Evolutionary conservation across 2,888 invertebrate genomes (phyloP), one percentile per base, ranked within the genome.

Genomic region (Ephialtes manifestator): DNA sequence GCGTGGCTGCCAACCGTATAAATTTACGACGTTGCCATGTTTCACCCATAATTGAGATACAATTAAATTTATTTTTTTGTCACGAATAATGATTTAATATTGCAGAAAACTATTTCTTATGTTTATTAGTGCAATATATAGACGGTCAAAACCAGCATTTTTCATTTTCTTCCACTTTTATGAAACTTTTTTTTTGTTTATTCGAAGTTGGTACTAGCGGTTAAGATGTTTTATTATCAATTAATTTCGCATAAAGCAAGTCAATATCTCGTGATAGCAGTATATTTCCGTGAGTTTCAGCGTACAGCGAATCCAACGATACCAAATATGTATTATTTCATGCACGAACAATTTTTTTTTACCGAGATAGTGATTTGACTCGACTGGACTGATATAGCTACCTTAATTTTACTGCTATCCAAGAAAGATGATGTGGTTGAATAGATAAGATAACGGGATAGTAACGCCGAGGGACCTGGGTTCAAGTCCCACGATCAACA

Each of bases 331-430:
- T 48, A 48, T 48, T 48, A 1, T 11, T 48, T 48, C 48, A 4
- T 48, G 48, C 15, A 15, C 48, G 48, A 48, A 48, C 48, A 48
- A 48, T 48, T 48, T 48, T 48, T 48, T 48, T 48, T 48, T 48
- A 1, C 4, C 4, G 24, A 39, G 39, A 39, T 39, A 39, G 11
- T 39, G 39, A 39, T 39, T 39, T 39, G 39, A 10, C 39, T 39
- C 39, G 3, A 39, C 39, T 39, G 39, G 39, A 39, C 39, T 39
- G 39, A 0, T 39, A 39, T 39, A 39, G 39, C 39, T 10, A 39
- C 39, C 39, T 39, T 39, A 39, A 39, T n/a, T n/a, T n/a, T n/a
- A n/a, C n/a, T n/a, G n/a, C n/a, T n/a, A n/a, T n/a, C n/a, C n/a
- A n/a, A n/a, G n/a, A n/a, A n/a, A n/a, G n/a, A n/a, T n/a, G n/a